Base-by-base conservation (phyloP, 2,113 vertebrate species). In the Nipponia nippon region DNA sequence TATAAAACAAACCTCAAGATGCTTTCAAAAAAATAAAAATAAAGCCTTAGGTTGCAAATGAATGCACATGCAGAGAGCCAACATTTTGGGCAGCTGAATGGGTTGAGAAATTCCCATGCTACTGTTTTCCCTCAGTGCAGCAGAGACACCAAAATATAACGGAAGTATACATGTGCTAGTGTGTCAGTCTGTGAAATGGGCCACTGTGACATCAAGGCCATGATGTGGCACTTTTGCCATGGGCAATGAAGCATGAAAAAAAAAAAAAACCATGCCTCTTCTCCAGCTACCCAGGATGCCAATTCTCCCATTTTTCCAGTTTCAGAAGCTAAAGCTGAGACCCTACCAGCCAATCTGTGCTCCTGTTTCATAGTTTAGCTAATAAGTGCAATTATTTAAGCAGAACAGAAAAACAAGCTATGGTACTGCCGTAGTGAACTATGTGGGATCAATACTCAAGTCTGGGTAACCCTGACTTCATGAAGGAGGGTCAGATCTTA, bases 211-310 rank as follows among this genome's bases (percentile, higher is more conserved):
- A 9, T 55, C 25, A 63, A 40, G 29, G 8, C 27, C 56, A 52
- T 0, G 0, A 44, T 47, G 7, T 4, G 10, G 2, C 11, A 30
- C 6, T 73, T 62, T 52, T 42, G 23, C 5, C 2, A 2, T 6
- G 7, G 47, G 3, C 16, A 91, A 25, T 52, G 34, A 73, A 77
- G 32, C 4, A 83, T 53, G 11, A 13, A 19, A 40, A 34, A 34
- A 19, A 40, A 34, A 34, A 40, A 72, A 49, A 26, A 6, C 2
- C n/a, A 20, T 7, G 1, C 4, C 53, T 59, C 9, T 86, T 72
- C 15, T 76, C 20, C 20, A 77, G 30, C 7, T 73, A 56, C 25
- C 14, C 34, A 66, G 63, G 40, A 40, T 25, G 42, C 4, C 11
- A 52, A 3, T 66, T 81, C 8, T 70, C 17, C 4, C 3, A 7